Evolutionary conservation across 2,113 vertebrate genomes (phyloP).

Genomic region (Lanius collurio): DNA sequence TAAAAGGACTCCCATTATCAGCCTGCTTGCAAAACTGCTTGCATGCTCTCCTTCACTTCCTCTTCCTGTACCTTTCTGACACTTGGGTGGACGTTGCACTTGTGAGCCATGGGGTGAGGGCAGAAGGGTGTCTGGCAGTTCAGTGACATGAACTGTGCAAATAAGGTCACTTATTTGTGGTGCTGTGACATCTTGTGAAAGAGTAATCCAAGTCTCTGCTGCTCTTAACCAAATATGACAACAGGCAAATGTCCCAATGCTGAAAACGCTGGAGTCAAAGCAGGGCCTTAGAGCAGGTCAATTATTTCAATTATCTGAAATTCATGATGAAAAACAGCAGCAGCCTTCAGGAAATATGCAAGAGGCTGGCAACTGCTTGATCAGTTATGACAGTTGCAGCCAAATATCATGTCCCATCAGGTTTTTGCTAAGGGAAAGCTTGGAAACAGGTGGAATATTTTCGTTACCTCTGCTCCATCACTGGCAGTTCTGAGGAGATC

Average conservation of each 20-base stretch:
- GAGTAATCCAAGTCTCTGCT: conserved; percentile 26
- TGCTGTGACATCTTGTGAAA: background rate
- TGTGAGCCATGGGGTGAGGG: background rate
- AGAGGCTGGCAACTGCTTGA: background rate
- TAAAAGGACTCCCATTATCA: background rate
- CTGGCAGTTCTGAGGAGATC: background rate
- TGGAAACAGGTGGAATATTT: conserved; percentile 17
- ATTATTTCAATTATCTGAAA: conserved; percentile 63
- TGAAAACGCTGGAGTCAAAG: background rate
- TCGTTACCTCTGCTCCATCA: background rate
- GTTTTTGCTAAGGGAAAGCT: background rate
- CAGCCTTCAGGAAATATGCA: conserved; percentile 41
- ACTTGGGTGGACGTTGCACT: background rate
- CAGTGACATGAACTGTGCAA: background rate
- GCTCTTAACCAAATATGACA: conserved; percentile 12
- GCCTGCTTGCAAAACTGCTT: background rate
- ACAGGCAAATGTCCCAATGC: background rate
- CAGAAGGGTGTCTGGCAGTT: background rate
- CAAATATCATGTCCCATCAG: conserved; percentile 13
- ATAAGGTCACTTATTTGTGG: background rate
- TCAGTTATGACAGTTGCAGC: conserved; percentile 19
- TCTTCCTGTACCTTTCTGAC: background rate
- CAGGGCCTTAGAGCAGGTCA: conserved; percentile 32
- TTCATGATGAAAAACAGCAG: conserved; percentile 53
- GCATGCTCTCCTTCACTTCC: background rate